phyloP scores from a whole-genome alignment of 2,113 vertebrate species.

The Phalacrocorax carbo region DNA sequence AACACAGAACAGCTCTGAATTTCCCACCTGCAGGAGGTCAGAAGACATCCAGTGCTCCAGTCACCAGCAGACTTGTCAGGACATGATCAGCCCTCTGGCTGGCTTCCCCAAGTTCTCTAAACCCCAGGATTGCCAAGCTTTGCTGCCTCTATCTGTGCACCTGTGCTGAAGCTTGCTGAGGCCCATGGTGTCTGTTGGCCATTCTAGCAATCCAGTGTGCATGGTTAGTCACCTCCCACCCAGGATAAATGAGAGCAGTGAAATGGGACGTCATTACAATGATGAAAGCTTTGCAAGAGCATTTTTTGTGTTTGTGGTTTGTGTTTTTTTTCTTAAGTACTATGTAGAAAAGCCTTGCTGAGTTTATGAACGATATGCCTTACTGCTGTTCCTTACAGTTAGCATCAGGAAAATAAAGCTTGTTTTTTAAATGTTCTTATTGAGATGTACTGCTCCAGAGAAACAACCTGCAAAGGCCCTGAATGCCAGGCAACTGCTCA shows the following conservation, averaged over 20 bases:
- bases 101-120: neutral
- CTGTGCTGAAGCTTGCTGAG: neutral
- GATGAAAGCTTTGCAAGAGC: neutral
- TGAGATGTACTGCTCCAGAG: neutral
- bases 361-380: neutral
- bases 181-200: neutral
- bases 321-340: neutral
- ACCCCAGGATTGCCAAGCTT: neutral
- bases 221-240: neutral
- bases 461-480: neutral
- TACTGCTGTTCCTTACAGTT: neutral
- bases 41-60: neutral
- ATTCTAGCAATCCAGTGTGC: neutral
- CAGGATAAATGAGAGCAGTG: neutral
- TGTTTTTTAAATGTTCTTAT: neutral
- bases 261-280: neutral
- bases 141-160: neutral
- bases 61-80: neutral
- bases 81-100: neutral
- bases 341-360: neutral
- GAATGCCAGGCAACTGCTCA: neutral
- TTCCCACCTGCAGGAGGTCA: neutral
- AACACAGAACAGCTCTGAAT: neutral
- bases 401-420: neutral
- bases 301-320: neutral